Conservation (phyloP, 2,113 vertebrate genomes). For the Silurus glanis region DNA sequence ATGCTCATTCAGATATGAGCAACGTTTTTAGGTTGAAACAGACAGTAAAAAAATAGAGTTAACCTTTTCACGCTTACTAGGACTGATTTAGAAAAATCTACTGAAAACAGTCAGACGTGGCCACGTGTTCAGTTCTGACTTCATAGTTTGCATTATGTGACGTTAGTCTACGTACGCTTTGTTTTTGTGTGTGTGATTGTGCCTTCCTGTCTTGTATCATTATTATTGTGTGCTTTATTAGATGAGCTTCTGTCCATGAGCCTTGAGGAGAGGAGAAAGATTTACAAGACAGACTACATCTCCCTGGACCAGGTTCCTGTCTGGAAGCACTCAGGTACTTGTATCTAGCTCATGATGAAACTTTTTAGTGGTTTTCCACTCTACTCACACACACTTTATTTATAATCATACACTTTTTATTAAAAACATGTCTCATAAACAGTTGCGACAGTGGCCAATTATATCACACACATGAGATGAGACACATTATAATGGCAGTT, state of each 20-base stretch:
- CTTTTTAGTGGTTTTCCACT: not conserved
- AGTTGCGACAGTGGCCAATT: too few relatives aligned
- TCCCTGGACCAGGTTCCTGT: slow-evolving; percentile 74
- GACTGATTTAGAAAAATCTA: not conserved
- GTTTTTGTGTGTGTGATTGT: not conserved
- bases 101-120: not conserved
- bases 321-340: slow-evolving; percentile 71
- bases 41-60: too few relatives aligned
- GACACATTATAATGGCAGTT: not conserved
- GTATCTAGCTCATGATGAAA: not conserved
- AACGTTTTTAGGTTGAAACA: not conserved
- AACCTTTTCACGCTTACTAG: not conserved
- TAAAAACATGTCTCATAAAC: not conserved
- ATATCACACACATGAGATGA: not conserved
- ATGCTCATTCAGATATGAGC: not conserved
- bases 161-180: not conserved
- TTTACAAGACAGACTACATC: slow-evolving; percentile 75
- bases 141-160: not conserved
- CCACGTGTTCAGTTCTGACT: not conserved
- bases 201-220: slow-evolving; percentile 12
- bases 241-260: slow-evolving; percentile 75
- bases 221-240: slow-evolving; percentile 50
- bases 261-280: slow-evolving; percentile 70
- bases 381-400: not conserved
- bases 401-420: not conserved